Evolutionary conservation across 2,888 invertebrate species (phyloP).

Genomic region (Cepaea hortensis): DNA sequence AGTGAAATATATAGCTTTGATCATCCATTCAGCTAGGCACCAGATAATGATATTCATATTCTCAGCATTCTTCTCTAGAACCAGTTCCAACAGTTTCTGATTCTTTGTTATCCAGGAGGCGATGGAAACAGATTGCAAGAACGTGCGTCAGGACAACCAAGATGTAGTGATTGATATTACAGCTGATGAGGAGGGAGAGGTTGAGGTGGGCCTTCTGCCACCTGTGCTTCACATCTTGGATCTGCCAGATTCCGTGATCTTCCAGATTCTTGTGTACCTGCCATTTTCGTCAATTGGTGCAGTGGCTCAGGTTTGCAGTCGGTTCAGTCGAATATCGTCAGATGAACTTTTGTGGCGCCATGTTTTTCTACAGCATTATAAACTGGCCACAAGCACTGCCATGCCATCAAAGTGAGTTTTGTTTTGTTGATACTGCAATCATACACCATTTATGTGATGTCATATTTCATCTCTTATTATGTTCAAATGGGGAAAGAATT

Average conservation of each 20-base stretch:
- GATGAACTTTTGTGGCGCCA: conserved; percentile 87
- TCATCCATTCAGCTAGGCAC: too few relatives aligned
- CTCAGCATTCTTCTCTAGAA: neutral
- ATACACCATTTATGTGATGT: too few relatives aligned
- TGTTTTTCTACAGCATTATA: conserved; percentile 82
- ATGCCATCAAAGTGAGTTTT: conserved; percentile 38
- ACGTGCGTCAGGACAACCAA: conserved; percentile 24
- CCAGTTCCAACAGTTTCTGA: neutral
- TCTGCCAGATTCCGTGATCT: conserved; percentile 83
- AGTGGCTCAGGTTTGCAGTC: conserved; percentile 81
- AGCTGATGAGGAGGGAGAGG: neutral
- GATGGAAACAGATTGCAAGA: conserved; percentile 39
- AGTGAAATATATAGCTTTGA: too few relatives aligned
- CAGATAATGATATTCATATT: neutral
- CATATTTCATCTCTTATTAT: too few relatives aligned
- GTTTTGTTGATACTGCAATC: neutral
- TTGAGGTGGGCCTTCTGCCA: neutral
- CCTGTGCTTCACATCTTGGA: conserved; percentile 26
- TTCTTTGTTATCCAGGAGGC: neutral
- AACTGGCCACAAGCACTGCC: conserved; percentile 23
- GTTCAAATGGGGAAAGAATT: too few relatives aligned
- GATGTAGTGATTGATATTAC: neutral
- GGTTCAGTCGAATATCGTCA: conserved; percentile 83
- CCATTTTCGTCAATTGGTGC: conserved; percentile 81
- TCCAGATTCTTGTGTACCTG: conserved; percentile 83